These are phyloP conservation scores for Saturnia pavonia DNA, from an alignment of 2,888 invertebrate genomes.

Conservation along the genomic window DNA sequence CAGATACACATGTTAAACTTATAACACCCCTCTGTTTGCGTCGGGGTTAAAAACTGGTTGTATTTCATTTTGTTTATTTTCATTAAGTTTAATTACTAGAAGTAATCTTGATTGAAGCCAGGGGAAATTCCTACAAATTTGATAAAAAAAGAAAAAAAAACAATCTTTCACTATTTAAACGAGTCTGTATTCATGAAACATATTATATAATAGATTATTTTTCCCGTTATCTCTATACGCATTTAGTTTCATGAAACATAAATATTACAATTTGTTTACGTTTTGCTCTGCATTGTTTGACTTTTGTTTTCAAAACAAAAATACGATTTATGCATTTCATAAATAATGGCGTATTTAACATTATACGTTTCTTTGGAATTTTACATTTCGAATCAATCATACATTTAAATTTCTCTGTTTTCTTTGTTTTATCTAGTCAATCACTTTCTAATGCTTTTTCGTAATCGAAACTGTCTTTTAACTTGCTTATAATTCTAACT, in stretches of 20 bases:
- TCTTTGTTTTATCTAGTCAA: slow-evolving; percentile 2
- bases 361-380: slow-evolving; percentile 2
- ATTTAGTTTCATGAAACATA: slow-evolving; percentile 38
- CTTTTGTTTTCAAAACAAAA: slow-evolving; percentile 34
- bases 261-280: slow-evolving; percentile 43
- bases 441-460: slow-evolving; percentile 11
- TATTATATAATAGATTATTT: slow-evolving; percentile 10
- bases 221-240: slow-evolving; percentile 19
- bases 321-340: slow-evolving; percentile 24
- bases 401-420: slow-evolving; percentile 1
- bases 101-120: neutral
- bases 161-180: neutral
- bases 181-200: slow-evolving; percentile 9
- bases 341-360: slow-evolving; percentile 18
- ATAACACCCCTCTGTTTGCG: too few species aligned
- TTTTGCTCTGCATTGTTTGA: slow-evolving; percentile 40
- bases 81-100: neutral
- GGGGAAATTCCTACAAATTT: neutral
- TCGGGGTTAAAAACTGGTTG: too few species aligned
- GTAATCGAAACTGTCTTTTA: neutral
- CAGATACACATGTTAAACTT: too few species aligned
- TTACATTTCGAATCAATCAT: slow-evolving; percentile 7
- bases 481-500: neutral
- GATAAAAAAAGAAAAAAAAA: neutral
- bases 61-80: neutral